A percentile compares a stretch with the other conserved stretches of the same genome.
Conservation (phyloP, 2,797 vertebrate genomes). For the Microctenopoma lineatum region DNA sequence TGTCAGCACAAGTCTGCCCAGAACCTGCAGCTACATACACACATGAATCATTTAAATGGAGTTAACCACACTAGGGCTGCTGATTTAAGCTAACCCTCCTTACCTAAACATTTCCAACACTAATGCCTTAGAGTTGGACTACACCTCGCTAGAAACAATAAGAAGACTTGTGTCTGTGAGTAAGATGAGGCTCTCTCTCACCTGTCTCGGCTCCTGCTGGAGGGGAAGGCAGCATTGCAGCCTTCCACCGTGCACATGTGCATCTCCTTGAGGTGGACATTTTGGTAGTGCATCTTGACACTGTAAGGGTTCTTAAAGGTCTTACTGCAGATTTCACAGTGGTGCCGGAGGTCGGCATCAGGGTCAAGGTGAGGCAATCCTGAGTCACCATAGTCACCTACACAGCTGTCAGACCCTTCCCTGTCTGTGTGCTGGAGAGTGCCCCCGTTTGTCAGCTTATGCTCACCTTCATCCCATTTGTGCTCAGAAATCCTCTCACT, state of each 20-base stretch:
- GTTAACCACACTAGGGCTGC: neutral
- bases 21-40: neutral
- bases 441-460: slow-evolving; percentile 79
- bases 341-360: slow-evolving; percentile 83
- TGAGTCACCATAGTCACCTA: slow-evolving; percentile 76
- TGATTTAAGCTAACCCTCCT: neutral
- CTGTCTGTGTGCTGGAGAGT: slow-evolving; percentile 75
- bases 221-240: slow-evolving; percentile 92
- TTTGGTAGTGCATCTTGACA: slow-evolving; percentile 95
- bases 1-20: neutral
- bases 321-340: slow-evolving; percentile 95
- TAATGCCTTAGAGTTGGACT: neutral
- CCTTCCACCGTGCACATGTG: slow-evolving; percentile 94
- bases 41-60: neutral
- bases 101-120: neutral
- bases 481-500: slow-evolving; percentile 77
- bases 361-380: slow-evolving; percentile 77
- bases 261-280: slow-evolving; percentile 92
- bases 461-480: slow-evolving; percentile 81
- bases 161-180: neutral
- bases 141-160: neutral
- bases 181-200: slow-evolving; percentile 75
- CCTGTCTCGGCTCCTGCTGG: slow-evolving; percentile 96
- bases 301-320: slow-evolving; percentile 95
- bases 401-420: slow-evolving; percentile 77